A percentile compares a stretch with the other conserved stretches of the same genome.
Conservation (phyloP, 2,888 invertebrate species). For the Helleia helle region DNA sequence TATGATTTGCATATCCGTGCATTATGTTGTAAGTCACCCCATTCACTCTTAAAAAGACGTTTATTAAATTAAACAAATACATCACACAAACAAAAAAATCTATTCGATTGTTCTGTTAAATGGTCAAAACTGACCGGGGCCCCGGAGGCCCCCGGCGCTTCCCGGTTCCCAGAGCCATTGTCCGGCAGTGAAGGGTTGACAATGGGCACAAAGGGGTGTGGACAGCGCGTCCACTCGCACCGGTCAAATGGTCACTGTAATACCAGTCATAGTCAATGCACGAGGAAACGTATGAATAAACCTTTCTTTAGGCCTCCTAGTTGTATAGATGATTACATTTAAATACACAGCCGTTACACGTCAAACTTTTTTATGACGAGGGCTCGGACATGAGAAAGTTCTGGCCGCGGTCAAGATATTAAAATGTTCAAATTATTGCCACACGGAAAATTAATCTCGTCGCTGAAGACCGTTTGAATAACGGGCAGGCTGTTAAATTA, state of each 20-base stretch:
- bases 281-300: constrained; percentile 65
- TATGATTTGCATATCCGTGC: too few relatives aligned
- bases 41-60: background rate
- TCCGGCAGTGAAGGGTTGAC: constrained; percentile 54
- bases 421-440: constrained; percentile 1
- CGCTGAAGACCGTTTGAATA: background rate
- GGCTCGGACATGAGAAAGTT: constrained; percentile 56
- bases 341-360: constrained; percentile 64
- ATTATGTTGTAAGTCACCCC: too few relatives aligned
- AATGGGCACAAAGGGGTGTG: constrained; percentile 65
- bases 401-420: constrained; percentile 10
- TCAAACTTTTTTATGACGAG: constrained; percentile 51
- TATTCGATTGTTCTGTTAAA: constrained; percentile 46
- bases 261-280: constrained; percentile 55
- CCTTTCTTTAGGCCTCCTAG: constrained; percentile 50
- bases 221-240: constrained; percentile 56
- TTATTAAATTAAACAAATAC: constrained; percentile 9
- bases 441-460: constrained; percentile 3
- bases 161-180: constrained; percentile 65
- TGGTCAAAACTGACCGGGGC: constrained; percentile 39
- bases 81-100: constrained; percentile 11
- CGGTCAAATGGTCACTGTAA: constrained; percentile 68
- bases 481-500: background rate
- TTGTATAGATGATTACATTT: constrained; percentile 58
- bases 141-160: constrained; percentile 37